Conservation (phyloP, 2,888 invertebrate species). For the Drosophila koepferae region DNA sequence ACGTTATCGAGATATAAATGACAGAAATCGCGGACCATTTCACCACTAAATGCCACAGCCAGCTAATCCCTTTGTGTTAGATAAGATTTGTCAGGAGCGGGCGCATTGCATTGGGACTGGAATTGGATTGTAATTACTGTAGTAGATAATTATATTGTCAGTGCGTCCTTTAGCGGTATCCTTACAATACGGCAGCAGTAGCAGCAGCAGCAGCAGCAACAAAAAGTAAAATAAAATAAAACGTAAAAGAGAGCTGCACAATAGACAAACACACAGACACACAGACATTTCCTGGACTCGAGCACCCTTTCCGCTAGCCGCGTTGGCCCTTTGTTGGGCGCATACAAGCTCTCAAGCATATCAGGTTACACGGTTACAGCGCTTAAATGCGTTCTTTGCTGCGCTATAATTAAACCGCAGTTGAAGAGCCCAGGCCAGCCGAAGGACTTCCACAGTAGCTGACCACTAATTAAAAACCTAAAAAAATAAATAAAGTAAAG, state of each 20-base stretch:
- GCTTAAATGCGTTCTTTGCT: constrained; percentile 54
- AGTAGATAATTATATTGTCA: constrained; percentile 76
- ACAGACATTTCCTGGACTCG: constrained; percentile 47
- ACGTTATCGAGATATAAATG: constrained; percentile 58
- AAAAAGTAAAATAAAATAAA: constrained; percentile 3
- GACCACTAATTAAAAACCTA: constrained; percentile 66
- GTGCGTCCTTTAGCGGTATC: constrained; percentile 65
- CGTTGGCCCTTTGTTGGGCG: constrained; percentile 53
- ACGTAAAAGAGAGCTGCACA: constrained; percentile 42
- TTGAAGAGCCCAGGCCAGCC: constrained; percentile 30
- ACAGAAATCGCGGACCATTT: constrained; percentile 62
- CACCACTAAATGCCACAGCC: constrained; percentile 67
- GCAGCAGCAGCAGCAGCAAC: neutral
- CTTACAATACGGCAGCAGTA: constrained; percentile 16
- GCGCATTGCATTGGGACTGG: constrained; percentile 66
- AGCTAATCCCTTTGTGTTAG: constrained; percentile 78
- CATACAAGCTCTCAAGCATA: constrained; percentile 70
- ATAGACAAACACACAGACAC: constrained; percentile 36
- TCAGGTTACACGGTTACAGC: constrained; percentile 74
- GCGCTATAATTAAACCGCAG: constrained; percentile 74
- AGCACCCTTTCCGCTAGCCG: constrained; percentile 64
- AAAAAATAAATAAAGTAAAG: constrained; percentile 35
- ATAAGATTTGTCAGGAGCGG: constrained; percentile 57
- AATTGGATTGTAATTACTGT: constrained; percentile 82
- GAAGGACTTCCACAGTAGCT: constrained; percentile 45